Base-by-base conservation (phyloP, 1,140 invertebrate species). In the Drosophila simulans region DNA sequence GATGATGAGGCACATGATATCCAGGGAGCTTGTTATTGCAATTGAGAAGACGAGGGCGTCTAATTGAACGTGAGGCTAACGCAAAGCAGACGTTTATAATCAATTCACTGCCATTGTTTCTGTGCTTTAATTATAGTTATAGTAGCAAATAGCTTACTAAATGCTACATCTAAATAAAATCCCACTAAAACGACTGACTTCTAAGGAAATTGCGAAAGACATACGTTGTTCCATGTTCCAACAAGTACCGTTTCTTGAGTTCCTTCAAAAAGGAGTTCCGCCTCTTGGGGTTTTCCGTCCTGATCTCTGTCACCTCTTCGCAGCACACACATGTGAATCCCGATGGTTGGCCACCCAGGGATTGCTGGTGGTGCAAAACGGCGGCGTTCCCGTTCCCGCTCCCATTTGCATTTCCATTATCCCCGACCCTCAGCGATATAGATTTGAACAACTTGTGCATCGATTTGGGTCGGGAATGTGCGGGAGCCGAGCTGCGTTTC, bases 271-370 rank as follows among this genome's bases (percentile, higher is more conserved):
- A 48, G 10, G 46, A 52, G 4, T 40, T 65, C 0, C 64, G 27
- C 11, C 64, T 27, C 48, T 68, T 37, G 27, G 45, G n/a, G n/a
- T 40, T 15, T 0, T 39, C 56, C 0, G 37, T 34, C 11, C 56
- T 42, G 10, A 69, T 60, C 10, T 52, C 66, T 13, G 62, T 46
- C 3, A 12, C 51, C 1, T 39, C 11, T 27, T 80, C 56, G 49
- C 83, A 86, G 37, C 83, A 88, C 57, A 91, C 89, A 68, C 88
- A 92, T 13, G 74, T 78, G 27, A 91, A 91, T 37, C 82, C 68
- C 8, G 73, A 45, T 25, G 40, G 40, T 8, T 46, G 55, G 1
- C 20, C 53, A 3, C 65, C 68, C 43, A 70, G 12, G 0, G 43
- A 45, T 10, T 57, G 59, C 15, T 80, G 78, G 12, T 57, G 66